A percentile compares a stretch with the other conserved stretches of the same genome.
phyloP scores from a whole-genome alignment of 1,140 invertebrate species.

The Drosophila leontia region DNA sequence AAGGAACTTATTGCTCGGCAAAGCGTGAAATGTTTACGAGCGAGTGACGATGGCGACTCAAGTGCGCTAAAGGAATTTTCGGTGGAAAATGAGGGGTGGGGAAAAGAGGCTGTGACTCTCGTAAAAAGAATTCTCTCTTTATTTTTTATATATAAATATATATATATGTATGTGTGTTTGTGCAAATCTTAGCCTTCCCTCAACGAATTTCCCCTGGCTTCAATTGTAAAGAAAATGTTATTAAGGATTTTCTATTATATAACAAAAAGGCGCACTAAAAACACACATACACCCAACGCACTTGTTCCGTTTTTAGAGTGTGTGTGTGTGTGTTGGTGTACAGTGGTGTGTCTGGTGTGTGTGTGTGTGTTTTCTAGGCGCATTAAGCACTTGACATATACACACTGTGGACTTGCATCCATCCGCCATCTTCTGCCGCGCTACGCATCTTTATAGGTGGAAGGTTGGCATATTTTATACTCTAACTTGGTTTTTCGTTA shows the following conservation, averaged over 20 bases:
- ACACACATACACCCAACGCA: conserved; percentile 32
- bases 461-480: conserved; percentile 3
- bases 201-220: conserved; percentile 15
- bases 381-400: conserved; percentile 78
- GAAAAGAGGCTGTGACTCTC: conserved; percentile 7
- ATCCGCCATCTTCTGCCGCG: conserved; percentile 15
- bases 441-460: not conserved
- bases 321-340: not conserved
- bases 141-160: not conserved
- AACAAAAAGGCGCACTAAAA: conserved; percentile 80
- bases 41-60: conserved; percentile 78
- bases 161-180: conserved; percentile 16
- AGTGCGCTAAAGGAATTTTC: conserved; percentile 39
- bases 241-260: conserved; percentile 83
- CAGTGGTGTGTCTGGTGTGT: conserved; percentile 8
- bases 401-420: conserved; percentile 49
- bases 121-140: conserved; percentile 59
- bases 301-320: conserved; percentile 13
- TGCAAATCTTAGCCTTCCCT: conserved; percentile 52
- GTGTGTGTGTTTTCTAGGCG: conserved; percentile 24
- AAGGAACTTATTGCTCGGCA: conserved; percentile 74
- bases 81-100: not conserved
- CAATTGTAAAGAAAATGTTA: conserved; percentile 84
- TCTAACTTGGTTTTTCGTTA: not conserved
- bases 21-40: conserved; percentile 82